A percentile compares a stretch with the other conserved stretches of the same genome.
Conservation (phyloP, 30 jellyfish, hydroid and myxozoan species). For the Turritopsis dohrnii region DNA sequence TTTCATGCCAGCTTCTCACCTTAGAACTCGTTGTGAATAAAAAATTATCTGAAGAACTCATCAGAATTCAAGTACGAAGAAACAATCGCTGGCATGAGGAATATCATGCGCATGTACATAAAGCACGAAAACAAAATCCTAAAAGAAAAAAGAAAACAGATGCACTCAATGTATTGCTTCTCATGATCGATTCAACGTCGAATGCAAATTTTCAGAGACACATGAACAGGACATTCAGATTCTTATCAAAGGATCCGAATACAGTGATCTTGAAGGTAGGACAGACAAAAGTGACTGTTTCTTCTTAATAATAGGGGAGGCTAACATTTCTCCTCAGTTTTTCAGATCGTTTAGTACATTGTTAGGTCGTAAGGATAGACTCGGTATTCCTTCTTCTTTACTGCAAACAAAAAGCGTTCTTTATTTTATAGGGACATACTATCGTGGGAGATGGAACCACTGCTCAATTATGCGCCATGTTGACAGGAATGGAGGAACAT, state of each 20-base stretch:
- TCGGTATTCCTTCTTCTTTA: too few relatives aligned
- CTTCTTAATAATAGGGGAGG: neutral
- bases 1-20: neutral
- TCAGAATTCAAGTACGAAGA: slow-evolving; percentile 15
- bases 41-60: slow-evolving; percentile 24
- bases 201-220: slow-evolving; percentile 51
- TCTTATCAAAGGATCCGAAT: slow-evolving; percentile 11
- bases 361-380: too few relatives aligned
- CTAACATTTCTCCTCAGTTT: too few relatives aligned
- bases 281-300: neutral
- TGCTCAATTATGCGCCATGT: slow-evolving; percentile 58
- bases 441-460: slow-evolving; percentile 76
- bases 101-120: slow-evolving; percentile 35
- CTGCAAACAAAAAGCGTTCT: too few relatives aligned
- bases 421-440: slow-evolving; percentile 36
- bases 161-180: slow-evolving; percentile 30
- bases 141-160: neutral
- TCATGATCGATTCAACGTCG: slow-evolving; percentile 71
- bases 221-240: slow-evolving; percentile 35
- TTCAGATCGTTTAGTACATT: too few relatives aligned
- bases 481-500: slow-evolving; percentile 47
- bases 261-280: neutral
- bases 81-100: slow-evolving; percentile 31
- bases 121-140: neutral
- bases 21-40: neutral